Percentiles rank a stretch among this genome's conserved stretches.
phyloP scores from a whole-genome alignment of 1,140 invertebrate species.

The Geopemphigus sp. region DNA sequence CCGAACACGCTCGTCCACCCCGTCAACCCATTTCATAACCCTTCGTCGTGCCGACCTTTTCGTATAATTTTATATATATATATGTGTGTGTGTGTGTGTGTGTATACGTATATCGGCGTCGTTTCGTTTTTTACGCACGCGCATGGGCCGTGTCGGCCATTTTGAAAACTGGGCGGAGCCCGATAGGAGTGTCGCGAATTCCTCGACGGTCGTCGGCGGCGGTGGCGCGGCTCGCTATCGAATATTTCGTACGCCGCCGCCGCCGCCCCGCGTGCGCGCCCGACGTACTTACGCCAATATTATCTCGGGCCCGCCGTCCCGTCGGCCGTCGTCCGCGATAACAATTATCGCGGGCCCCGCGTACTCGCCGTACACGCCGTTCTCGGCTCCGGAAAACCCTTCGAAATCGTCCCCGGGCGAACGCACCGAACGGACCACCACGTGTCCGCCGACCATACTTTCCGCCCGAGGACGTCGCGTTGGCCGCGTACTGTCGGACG shows the following conservation, averaged over 20 bases:
- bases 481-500: too few relatives aligned
- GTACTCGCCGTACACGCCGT: too few relatives aligned
- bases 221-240: slow-evolving; percentile 39
- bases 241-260: slow-evolving; percentile 20
- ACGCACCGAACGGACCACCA: too few relatives aligned
- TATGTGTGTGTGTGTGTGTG: too few relatives aligned
- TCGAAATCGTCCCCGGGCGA: too few relatives aligned
- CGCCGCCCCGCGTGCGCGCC: neutral
- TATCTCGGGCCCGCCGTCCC: neutral
- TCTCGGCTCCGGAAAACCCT: too few relatives aligned
- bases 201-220: neutral
- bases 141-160: slow-evolving; percentile 27
- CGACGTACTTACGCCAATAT: too few relatives aligned
- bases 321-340: neutral
- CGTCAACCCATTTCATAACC: too few relatives aligned
- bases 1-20: too few relatives aligned
- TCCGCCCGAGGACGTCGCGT: too few relatives aligned
- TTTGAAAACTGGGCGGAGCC: slow-evolving; percentile 38
- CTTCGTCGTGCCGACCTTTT: neutral
- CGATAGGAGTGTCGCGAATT: slow-evolving; percentile 48
- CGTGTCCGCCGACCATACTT: too few relatives aligned
- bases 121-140: neutral
- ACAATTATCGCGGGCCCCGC: too few relatives aligned
- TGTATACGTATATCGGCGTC: neutral
- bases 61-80: neutral